Base-by-base conservation (phyloP, 2,888 invertebrate genomes). In the Lycophotia porphyrea region DNA sequence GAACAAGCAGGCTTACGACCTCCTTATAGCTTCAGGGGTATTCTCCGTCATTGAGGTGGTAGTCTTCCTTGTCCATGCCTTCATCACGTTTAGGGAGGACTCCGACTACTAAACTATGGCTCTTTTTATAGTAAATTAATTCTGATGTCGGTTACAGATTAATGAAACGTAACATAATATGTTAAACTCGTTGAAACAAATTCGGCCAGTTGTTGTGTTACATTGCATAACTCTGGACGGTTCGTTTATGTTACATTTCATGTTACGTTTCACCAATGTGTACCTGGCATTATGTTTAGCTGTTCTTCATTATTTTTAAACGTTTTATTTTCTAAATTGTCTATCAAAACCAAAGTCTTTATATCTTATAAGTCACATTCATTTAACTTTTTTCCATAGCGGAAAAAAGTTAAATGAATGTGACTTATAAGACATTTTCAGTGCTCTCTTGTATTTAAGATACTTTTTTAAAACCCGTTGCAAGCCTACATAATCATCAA, bases 1-100 rank as follows among this genome's bases (percentile, higher is more conserved):
- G 21, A 97, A 97, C 91, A 97, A 97, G 90, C 97, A 97, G 89
- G 97, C 97, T 88, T 97, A 97, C 94, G 97, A 97, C 87, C 97
- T 98, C 93, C 95, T 98, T 88, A 97, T 97, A 80, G 96, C 97
- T 3, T 97, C 97, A 1, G 97, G 97, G 42, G 96, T 97, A 52
- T 97, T 97, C 87, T 96, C 97, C 18, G 96, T 97, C 80, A 90
- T 97, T 72, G 97, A 97, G 88, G 97, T 97, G 0, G 92, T 95
- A 0, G 96, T 97, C 21, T 98, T 97, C 91, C 94, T 97, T 66
- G 90, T 97, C 21, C 98, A 98, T 89, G 97, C 97, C 47, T 95
- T 97, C 89, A 92, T 97, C 71, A 97, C 97, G 2, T 97, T 97
- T 89, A 97, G 95, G 89, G 94, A 95, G 87, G 96, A 97, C 80